phyloP scores from a whole-genome alignment of 2,797 vertebrate species.

The Alosa sapidissima region DNA sequence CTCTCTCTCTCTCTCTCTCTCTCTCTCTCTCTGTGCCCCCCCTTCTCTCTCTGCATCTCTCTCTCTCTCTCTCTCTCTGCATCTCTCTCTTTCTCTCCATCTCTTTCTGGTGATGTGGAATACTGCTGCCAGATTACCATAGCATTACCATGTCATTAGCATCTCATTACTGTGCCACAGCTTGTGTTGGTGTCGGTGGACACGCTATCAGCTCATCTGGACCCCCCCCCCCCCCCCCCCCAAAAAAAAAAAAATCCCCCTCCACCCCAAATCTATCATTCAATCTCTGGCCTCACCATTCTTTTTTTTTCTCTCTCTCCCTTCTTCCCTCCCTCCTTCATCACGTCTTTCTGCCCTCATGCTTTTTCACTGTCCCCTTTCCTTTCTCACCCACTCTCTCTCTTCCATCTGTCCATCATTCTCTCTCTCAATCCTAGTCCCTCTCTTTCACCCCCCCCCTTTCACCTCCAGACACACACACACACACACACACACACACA shows the following conservation, averaged over 20 bases:
- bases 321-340: not conserved
- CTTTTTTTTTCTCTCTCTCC: not conserved
- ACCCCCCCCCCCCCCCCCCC: slow-evolving; percentile 55
- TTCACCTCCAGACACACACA: not conserved
- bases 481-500: not conserved
- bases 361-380: not conserved
- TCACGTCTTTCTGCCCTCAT: not conserved
- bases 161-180: slow-evolving; percentile 70
- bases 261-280: slow-evolving; percentile 56
- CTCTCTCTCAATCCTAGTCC: not conserved
- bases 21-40: not conserved
- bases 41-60: no score
- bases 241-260: slow-evolving; percentile 18
- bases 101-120: slow-evolving; percentile 70
- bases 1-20: slow-evolving; percentile 26
- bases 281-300: slow-evolving; percentile 8
- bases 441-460: not conserved
- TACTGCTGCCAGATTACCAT: slow-evolving; percentile 76
- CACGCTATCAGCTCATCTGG: slow-evolving; percentile 72
- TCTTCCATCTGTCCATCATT: slow-evolving; percentile 9
- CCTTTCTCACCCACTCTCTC: not conserved
- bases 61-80: no score
- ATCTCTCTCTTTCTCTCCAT: slow-evolving; percentile 1
- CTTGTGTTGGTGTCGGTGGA: slow-evolving; percentile 69
- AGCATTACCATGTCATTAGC: slow-evolving; percentile 76